These are phyloP conservation scores for Tetragnatha montana DNA, from an alignment of 2,888 invertebrate species.

Conservation along the genomic window DNA sequence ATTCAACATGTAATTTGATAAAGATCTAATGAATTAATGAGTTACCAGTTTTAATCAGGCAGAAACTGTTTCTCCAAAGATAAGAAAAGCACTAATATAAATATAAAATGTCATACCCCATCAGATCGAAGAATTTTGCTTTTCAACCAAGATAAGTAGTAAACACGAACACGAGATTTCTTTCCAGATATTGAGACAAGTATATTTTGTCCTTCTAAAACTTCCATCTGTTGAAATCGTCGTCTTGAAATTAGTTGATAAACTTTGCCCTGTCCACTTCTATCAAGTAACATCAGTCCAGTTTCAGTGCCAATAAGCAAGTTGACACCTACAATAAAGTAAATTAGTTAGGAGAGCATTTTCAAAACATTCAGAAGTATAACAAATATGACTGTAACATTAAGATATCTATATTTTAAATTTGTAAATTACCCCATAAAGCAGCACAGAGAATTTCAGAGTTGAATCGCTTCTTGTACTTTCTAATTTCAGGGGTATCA, in stretches of 20 bases:
- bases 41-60: no score
- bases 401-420: background rate
- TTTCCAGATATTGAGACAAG: conserved; percentile 99
- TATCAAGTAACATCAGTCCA: conserved; percentile 97
- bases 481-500: conserved; percentile 98
- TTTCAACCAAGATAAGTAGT: conserved; percentile 99
- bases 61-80: no score
- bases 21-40: background rate
- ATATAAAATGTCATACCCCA: conserved; percentile 72
- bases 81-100: no score
- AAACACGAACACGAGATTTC: conserved; percentile 98
- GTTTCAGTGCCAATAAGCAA: conserved; percentile 98
- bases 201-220: conserved; percentile 99
- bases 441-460: conserved; percentile 99
- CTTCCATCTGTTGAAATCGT: conserved; percentile 99
- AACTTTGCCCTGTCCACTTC: conserved; percentile 99
- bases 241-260: conserved; percentile 98
- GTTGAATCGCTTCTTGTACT: conserved; percentile 99
- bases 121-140: conserved; percentile 98
- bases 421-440: conserved; percentile 84
- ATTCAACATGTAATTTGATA: background rate
- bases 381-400: background rate
- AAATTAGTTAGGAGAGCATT: background rate
- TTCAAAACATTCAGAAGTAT: background rate
- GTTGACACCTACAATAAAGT: conserved; percentile 84